Base-by-base conservation (phyloP, 2,888 invertebrate species). In the Iphiclides podalirius region DNA sequence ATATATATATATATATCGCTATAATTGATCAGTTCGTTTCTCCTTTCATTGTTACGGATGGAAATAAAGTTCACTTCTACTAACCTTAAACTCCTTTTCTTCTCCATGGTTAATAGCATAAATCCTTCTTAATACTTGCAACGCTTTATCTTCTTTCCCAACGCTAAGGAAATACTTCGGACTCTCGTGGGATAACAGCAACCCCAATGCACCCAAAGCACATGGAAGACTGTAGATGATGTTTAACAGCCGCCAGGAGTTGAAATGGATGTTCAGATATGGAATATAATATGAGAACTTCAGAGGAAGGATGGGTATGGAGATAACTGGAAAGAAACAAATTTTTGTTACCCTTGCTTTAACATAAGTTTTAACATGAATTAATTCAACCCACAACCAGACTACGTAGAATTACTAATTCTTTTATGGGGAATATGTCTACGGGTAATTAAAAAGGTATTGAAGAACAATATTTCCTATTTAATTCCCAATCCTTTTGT, bases 211-310 rank as follows among this genome's bases (percentile, higher is more conserved):
- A 0, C 93, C 91, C 0, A 93, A 16, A 0, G 92, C 65, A 51
- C 92, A 90, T 0, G 95, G 92, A 0, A 92, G 13, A 0, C 92
- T 90, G 59, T 93, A 91, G 0, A 93, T 66, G 0, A 93, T 74
- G 12, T 93, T 77, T 53, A 94, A 90, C 1, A 95, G 64, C 7
- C 96, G 88, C 96, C 96, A 96, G 6, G 95, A 93, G 59, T 91
- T 91, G 61, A 93, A 91, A 3, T 79, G 66, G 53, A 94, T 80
- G 23, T 81, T 79, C 38, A 92, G 64, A 1, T 77, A 52, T 0
- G 80, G 79, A 0, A 88, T 58, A 20, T 84, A 67, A 51, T 87
- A 70, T 0, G 90, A 81, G 57, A 91, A 80, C 2, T 67, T 63
- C 4, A 91, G 58, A 0, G 94, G 93, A 1, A 95, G 87, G 0